Conservation (phyloP, 2,797 vertebrate species). For the Kryptopterus vitreolus region DNA sequence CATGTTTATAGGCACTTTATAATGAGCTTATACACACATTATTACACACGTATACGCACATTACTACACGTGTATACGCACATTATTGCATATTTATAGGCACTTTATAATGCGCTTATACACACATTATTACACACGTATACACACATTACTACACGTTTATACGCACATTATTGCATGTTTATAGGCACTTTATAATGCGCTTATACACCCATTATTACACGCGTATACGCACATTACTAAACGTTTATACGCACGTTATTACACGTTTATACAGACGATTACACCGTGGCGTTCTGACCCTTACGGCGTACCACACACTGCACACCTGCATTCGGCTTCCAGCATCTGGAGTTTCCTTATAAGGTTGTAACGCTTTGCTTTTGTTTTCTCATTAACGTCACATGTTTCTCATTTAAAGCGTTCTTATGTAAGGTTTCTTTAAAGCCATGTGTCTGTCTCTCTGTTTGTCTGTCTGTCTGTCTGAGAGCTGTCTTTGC, state of each 20-base stretch:
- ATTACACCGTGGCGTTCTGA: not conserved
- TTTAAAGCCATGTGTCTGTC: not conserved
- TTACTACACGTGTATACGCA: not conserved
- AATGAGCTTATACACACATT: too few relatives aligned
- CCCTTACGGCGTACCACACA: too few relatives aligned
- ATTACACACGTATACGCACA: too few relatives aligned
- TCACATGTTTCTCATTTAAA: not conserved
- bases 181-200: too few relatives aligned
- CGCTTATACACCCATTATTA: too few relatives aligned
- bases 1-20: too few relatives aligned
- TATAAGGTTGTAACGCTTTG: not conserved
- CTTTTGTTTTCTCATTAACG: not conserved
- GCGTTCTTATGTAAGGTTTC: not conserved
- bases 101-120: too few relatives aligned
- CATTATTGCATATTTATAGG: too few relatives aligned
- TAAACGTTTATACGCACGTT: not conserved
- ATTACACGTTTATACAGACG: not conserved
- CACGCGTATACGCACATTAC: too few relatives aligned
- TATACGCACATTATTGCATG: not conserved
- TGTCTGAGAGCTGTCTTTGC: too few relatives aligned
- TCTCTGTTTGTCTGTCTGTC: not conserved
- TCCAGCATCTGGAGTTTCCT: not conserved
- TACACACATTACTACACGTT: too few relatives aligned
- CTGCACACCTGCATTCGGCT: not conserved
- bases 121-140: too few relatives aligned